Conservation (phyloP, 2,113 vertebrate species). For the Lethenteron reissneri region DNA sequence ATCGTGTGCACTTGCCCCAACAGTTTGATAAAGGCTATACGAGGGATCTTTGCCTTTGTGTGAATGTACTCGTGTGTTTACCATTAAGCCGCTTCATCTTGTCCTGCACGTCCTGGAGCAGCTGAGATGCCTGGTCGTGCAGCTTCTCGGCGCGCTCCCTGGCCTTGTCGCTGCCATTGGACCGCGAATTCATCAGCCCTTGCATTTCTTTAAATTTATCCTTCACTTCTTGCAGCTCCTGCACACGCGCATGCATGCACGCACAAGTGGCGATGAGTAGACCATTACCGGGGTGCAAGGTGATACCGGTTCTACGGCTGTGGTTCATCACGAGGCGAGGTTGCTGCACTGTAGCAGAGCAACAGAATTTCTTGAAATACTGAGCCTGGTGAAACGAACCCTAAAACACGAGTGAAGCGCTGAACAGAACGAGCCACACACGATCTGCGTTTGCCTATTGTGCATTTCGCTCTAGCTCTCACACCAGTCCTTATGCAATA, state of each 20-base stretch:
- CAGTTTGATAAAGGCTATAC: no score
- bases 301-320: not conserved
- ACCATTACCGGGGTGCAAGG: not conserved
- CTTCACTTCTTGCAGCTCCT: conserved; percentile 34
- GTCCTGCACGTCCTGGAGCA: conserved; percentile 29
- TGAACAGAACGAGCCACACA: not conserved
- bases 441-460: not conserved
- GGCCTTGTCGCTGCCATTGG: conserved; percentile 13
- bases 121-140: conserved; percentile 27
- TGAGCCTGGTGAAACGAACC: no score
- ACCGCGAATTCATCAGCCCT: conserved; percentile 20
- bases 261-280: not conserved
- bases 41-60: no score
- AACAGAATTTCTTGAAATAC: no score
- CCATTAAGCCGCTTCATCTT: conserved; percentile 30
- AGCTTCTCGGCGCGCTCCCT: conserved; percentile 21
- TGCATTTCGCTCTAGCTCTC: not conserved
- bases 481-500: not conserved
- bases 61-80: conserved; percentile 12
- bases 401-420: not conserved
- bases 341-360: not conserved
- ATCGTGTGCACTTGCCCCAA: not conserved
- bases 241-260: not conserved
- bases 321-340: not conserved
- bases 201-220: conserved; percentile 23